phyloP scores from a whole-genome alignment of 2,797 vertebrate genomes.

The Falco novaeseelandiae region DNA sequence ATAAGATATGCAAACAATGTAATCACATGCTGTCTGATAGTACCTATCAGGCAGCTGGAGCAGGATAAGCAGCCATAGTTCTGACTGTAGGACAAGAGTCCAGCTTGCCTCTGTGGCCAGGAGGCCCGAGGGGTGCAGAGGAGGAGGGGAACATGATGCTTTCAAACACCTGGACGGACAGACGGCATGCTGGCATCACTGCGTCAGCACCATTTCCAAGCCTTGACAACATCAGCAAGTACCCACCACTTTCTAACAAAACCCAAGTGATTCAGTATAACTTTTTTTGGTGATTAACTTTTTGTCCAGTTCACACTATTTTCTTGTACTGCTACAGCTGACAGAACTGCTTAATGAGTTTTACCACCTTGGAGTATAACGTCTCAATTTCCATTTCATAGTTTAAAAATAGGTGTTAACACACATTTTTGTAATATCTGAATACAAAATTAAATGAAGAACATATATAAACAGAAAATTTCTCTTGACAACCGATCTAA shows the following conservation, averaged over 20 bases:
- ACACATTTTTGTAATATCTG: background rate
- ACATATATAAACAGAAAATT: background rate
- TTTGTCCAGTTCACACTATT: background rate
- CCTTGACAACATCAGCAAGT: background rate
- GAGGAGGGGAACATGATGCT: background rate
- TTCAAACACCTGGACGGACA: background rate
- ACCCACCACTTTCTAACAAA: background rate
- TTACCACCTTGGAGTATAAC: background rate
- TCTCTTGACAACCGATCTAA: background rate
- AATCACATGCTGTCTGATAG: background rate
- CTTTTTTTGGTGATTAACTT: background rate
- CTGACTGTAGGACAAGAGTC: background rate
- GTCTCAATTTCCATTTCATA: background rate
- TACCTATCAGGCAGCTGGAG: background rate
- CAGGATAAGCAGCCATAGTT: background rate
- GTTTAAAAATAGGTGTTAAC: background rate
- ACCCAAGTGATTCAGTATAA: background rate
- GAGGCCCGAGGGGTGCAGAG: background rate
- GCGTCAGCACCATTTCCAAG: background rate
- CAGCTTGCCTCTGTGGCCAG: background rate
- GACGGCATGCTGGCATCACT: background rate
- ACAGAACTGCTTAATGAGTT: background rate
- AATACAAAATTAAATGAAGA: background rate
- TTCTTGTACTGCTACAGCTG: background rate
- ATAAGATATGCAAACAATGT: background rate